Conservation (phyloP, 1,140 invertebrate species). For the Araneus ventricosus region DNA sequence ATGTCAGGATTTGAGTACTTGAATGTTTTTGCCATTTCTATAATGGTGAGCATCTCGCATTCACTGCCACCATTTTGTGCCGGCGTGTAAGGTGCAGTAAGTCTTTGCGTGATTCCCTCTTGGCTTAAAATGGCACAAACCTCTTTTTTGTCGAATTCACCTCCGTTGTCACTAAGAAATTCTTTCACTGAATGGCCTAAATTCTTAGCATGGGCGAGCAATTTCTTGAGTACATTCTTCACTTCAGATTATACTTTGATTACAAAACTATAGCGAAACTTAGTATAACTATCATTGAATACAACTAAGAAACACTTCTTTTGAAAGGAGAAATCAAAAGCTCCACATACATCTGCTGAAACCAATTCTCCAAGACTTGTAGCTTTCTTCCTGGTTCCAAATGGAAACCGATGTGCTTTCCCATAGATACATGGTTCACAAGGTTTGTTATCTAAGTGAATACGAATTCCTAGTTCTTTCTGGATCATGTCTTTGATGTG, state of each 20-base stretch:
- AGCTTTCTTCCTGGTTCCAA: constrained; percentile 53
- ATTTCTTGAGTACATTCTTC: background rate
- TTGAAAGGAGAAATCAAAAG: constrained; percentile 44
- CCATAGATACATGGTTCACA: constrained; percentile 53
- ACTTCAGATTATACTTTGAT: background rate
- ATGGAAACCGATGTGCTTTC: constrained; percentile 28
- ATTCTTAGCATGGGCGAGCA: constrained; percentile 20
- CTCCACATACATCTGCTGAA: constrained; percentile 55
- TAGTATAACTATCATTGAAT: constrained; percentile 51
- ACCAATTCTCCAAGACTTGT: constrained; percentile 1
- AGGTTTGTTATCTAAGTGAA: constrained; percentile 30
- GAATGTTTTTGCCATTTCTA: constrained; percentile 56
- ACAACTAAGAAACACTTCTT: constrained; percentile 33
- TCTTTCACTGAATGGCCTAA: constrained; percentile 15
- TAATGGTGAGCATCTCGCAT: constrained; percentile 44
- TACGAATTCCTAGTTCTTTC: constrained; percentile 7
- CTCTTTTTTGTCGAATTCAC: constrained; percentile 52
- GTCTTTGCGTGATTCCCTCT: constrained; percentile 29
- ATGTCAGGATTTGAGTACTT: constrained; percentile 29
- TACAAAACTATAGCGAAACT: background rate
- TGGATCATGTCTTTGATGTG: background rate
- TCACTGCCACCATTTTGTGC: too few relatives aligned
- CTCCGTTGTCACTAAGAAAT: constrained; percentile 66
- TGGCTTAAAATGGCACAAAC: background rate
- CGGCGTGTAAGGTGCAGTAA: constrained; percentile 64